These are phyloP conservation scores for Pogonocichla stellata DNA, from an alignment of 2,113 vertebrate species.

Conservation along the genomic window DNA sequence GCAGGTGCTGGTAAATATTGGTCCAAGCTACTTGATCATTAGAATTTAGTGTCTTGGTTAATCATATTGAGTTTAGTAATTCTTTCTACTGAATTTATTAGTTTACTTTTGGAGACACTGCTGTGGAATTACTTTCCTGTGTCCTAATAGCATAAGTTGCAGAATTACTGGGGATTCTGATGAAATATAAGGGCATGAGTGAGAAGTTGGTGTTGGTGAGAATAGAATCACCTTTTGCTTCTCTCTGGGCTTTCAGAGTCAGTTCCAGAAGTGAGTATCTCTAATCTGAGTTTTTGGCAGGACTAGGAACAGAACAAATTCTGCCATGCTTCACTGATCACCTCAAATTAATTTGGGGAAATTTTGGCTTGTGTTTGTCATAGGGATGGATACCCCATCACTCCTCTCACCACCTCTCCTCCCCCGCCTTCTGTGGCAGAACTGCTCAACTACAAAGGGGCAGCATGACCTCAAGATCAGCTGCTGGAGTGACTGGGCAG, in stretches of 20 bases:
- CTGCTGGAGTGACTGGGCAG: not conserved
- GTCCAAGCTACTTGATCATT: constrained; percentile 13
- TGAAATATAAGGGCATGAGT: not conserved
- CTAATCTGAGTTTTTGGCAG: constrained; percentile 20
- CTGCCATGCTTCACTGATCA: not conserved
- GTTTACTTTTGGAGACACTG: not conserved
- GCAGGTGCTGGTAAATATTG: constrained; percentile 21
- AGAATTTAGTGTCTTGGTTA: constrained; percentile 17
- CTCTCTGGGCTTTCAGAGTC: not conserved
- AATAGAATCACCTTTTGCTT: not conserved
- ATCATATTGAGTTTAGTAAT: not conserved
- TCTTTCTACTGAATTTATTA: not conserved
- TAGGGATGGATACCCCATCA: accelerated
- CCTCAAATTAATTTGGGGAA: not conserved
- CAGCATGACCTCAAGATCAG: not conserved
- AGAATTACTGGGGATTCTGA: not conserved
- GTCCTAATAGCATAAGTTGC: not conserved
- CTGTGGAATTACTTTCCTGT: not conserved
- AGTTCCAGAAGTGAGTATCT: not conserved
- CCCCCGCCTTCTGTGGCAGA: not conserved
- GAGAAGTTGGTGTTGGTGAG: not conserved
- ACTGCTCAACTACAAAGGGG: not conserved
- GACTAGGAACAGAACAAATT: not conserved
- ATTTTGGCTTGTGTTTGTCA: not conserved
- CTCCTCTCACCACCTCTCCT: not conserved